These are phyloP conservation scores for Nannospalax galili DNA, from an alignment of 2,113 vertebrate genomes.

Conservation along the genomic window DNA sequence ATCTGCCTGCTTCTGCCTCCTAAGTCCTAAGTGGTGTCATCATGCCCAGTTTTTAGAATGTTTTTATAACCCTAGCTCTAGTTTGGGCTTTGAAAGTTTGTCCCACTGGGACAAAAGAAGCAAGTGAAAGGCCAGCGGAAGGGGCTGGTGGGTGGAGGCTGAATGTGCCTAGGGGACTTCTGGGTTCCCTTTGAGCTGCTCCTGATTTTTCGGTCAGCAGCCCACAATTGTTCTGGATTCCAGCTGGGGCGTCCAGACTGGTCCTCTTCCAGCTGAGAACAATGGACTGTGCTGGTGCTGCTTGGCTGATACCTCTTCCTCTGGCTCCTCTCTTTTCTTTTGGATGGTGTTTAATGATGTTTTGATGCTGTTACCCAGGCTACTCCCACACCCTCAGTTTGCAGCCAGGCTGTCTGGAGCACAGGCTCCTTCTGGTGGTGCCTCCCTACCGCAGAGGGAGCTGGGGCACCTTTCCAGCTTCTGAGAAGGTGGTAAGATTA, in stretches of 20 bases:
- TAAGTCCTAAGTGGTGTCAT: too few species aligned
- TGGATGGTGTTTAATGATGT: slow-evolving; percentile 43
- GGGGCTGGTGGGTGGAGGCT: rapidly evolving
- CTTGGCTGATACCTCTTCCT: slow-evolving; percentile 15
- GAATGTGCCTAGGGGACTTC: not conserved
- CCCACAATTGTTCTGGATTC: not conserved
- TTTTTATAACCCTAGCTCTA: not conserved
- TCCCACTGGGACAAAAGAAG: not conserved
- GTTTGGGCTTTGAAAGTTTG: not conserved
- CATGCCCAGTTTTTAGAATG: not conserved
- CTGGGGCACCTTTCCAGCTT: not conserved
- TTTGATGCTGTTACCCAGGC: slow-evolving; percentile 12
- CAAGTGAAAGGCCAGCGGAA: not conserved
- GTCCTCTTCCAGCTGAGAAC: not conserved
- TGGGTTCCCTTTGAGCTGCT: not conserved
- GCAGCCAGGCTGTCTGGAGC: not conserved
- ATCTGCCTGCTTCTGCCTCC: too few species aligned
- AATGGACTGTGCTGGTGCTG: not conserved
- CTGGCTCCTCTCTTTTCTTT: not conserved
- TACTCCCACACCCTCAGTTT: slow-evolving; percentile 41
- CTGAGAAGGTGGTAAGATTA: not conserved
- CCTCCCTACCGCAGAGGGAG: not conserved
- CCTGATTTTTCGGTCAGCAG: not conserved
- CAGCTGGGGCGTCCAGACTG: not conserved
- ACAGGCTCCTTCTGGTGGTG: not conserved